phyloP scores from a whole-genome alignment of 2,888 invertebrate species.

The Malachius bipustulatus region DNA sequence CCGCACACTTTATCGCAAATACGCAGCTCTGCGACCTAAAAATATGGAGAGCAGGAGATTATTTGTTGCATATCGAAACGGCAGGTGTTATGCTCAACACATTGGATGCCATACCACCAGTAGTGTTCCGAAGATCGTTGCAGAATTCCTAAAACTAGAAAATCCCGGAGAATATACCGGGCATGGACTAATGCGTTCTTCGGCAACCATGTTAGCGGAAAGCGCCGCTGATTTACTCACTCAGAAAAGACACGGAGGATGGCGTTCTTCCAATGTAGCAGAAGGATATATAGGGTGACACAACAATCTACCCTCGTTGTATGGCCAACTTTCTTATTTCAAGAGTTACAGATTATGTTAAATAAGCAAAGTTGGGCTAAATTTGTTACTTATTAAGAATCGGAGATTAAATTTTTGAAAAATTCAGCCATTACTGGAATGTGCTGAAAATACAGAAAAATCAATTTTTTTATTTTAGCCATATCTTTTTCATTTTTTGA shows the following conservation, averaged over 20 bases:
- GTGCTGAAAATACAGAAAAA: no score
- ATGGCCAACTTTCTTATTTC: no score
- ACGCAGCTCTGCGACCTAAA: constrained; percentile 15
- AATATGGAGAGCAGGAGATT: constrained; percentile 10
- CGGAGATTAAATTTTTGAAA: no score
- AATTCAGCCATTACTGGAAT: no score
- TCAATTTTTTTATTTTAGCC: no score
- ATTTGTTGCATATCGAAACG: constrained; percentile 12
- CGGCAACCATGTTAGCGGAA: constrained; percentile 14
- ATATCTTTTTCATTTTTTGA: no score
- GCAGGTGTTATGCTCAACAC: constrained; percentile 11
- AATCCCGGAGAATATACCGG: constrained; percentile 12
- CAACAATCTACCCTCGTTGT: no score
- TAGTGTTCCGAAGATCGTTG: constrained; percentile 12
- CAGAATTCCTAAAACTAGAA: constrained; percentile 15
- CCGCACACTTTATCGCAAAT: constrained; percentile 14
- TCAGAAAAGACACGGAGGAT: constrained; percentile 11
- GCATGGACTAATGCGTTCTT: constrained; percentile 14
- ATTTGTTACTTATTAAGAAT: no score
- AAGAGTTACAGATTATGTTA: no score
- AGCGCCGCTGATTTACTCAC: constrained; percentile 9
- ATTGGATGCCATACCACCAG: constrained; percentile 13
- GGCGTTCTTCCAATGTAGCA: constrained; percentile 10
- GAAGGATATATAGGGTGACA: constrained; percentile 13
- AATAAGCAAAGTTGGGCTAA: no score